Evolutionary conservation across 2,113 vertebrate genomes (phyloP).

Genomic region (Prunella fulvescens): DNA sequence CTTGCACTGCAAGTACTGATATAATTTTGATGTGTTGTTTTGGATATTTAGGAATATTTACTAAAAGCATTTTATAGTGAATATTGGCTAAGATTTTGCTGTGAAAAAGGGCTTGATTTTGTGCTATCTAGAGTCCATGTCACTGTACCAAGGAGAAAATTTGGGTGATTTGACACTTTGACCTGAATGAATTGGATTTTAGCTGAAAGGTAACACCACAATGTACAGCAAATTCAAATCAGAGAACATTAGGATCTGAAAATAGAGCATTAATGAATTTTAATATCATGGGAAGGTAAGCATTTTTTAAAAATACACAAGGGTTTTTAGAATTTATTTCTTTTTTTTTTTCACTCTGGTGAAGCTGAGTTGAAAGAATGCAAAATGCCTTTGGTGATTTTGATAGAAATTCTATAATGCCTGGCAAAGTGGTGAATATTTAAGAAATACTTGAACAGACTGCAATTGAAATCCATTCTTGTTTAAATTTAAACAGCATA

Average conservation of each 20-base stretch:
- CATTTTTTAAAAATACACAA: not conserved
- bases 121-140: not conserved
- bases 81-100: not conserved
- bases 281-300: not conserved
- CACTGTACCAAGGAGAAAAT: not conserved
- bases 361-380: not conserved
- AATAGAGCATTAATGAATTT: not conserved
- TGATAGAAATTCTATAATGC: slow-evolving; percentile 11
- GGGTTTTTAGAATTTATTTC: not conserved
- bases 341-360: not conserved
- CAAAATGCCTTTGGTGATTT: not conserved
- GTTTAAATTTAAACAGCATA: slow-evolving; percentile 26
- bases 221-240: not conserved
- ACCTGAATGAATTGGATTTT: not conserved
- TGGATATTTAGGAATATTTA: not conserved
- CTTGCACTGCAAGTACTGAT: not conserved
- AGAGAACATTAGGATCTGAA: not conserved
- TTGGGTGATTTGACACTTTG: accelerated
- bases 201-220: not conserved
- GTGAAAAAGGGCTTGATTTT: not conserved
- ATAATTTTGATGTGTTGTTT: not conserved
- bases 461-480: slow-evolving; percentile 17
- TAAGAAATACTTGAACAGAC: slow-evolving; percentile 19
- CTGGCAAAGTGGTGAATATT: not conserved
- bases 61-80: not conserved